phyloP scores from a whole-genome alignment of 2,113 vertebrate genomes.

The Zosterops borbonicus region DNA sequence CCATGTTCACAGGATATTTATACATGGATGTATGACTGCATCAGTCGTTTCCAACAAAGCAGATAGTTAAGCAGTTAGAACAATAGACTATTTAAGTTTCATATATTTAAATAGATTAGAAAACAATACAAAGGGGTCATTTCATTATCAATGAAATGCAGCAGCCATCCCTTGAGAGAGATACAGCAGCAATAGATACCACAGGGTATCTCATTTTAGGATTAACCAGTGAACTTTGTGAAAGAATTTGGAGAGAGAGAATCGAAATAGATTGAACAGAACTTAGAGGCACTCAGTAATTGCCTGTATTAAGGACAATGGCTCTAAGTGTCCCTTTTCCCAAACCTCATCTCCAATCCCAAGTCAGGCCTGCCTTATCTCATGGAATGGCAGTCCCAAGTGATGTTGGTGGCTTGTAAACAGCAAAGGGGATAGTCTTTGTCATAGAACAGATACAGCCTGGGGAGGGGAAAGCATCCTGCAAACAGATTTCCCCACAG shows the following conservation, averaged over 20 bases:
- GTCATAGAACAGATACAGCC: not conserved
- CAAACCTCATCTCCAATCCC: not conserved
- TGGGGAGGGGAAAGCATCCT: not conserved
- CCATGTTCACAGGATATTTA: not conserved
- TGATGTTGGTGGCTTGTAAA: not conserved
- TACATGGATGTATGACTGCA: not conserved
- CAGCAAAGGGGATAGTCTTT: not conserved
- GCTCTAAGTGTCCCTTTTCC: not conserved
- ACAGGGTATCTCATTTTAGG: not conserved
- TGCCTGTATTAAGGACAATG: not conserved
- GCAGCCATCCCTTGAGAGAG: not conserved
- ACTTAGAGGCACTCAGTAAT: not conserved
- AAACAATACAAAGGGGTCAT: not conserved
- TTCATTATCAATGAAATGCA: not conserved
- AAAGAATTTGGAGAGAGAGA: not conserved
- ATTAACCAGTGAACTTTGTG: not conserved
- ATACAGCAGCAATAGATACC: not conserved
- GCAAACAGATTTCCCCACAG: not conserved
- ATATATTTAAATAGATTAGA: not conserved
- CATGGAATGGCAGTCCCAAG: not conserved
- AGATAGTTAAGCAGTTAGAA: not conserved
- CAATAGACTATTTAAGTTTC: not conserved
- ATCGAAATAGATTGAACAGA: not conserved
- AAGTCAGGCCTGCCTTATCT: not conserved
- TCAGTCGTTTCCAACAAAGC: not conserved